phyloP scores from a whole-genome alignment of 2,888 invertebrate genomes.

The Orthonychiurus folsomi region DNA sequence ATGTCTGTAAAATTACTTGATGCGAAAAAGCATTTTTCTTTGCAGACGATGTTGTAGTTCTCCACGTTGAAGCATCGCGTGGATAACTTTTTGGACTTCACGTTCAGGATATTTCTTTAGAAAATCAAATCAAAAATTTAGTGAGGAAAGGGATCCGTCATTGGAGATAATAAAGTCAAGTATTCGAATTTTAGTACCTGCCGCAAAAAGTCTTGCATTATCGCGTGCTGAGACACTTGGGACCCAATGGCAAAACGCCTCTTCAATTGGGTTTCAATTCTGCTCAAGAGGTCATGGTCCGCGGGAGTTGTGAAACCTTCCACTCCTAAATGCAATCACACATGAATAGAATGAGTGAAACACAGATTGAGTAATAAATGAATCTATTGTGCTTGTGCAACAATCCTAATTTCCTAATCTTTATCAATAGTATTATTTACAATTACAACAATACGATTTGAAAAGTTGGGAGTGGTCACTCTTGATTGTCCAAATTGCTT shows the following conservation, averaged over 20 bases:
- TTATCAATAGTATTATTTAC: too few relatives aligned
- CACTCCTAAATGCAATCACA: constrained; percentile 56
- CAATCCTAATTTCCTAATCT: too few relatives aligned
- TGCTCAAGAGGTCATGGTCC: constrained; percentile 78
- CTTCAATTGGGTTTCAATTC: constrained; percentile 90
- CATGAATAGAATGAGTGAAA: too few relatives aligned
- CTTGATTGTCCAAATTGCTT: too few relatives aligned
- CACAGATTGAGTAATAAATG: too few relatives aligned
- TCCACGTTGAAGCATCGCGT: constrained; percentile 87
- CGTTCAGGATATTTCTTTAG: constrained; percentile 73
- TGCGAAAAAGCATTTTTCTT: constrained; percentile 88
- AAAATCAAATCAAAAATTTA: constrained; percentile 25
- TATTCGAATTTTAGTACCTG: too few relatives aligned
- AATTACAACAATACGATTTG: too few relatives aligned
- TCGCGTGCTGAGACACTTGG: constrained; percentile 87
- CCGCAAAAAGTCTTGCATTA: constrained; percentile 68
- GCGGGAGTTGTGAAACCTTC: constrained; percentile 95
- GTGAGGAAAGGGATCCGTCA: too few relatives aligned
- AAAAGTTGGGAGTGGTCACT: too few relatives aligned
- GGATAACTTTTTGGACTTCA: constrained; percentile 79
- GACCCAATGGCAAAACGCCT: constrained; percentile 89
- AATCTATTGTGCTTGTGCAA: too few relatives aligned
- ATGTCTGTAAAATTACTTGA: constrained; percentile 54
- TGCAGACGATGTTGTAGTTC: constrained; percentile 94
- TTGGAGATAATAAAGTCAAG: too few relatives aligned